Evolutionary conservation across 2,113 vertebrate genomes (phyloP).

Genomic region (Pantherophis guttatus): DNA sequence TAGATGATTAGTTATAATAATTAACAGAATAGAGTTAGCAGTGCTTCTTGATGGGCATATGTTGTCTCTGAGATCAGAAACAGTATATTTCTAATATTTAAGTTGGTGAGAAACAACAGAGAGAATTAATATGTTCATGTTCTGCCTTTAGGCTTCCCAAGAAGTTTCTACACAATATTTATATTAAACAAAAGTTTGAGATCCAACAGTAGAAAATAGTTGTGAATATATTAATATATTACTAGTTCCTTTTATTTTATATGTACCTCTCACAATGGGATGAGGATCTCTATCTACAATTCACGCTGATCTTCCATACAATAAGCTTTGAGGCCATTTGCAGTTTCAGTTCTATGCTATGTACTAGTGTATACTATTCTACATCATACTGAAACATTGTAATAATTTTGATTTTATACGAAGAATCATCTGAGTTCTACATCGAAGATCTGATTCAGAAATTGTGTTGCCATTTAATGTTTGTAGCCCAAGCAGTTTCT

Average conservation of each 20-base stretch:
- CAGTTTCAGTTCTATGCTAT: not conserved
- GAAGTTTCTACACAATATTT: not conserved
- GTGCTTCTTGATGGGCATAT: not conserved
- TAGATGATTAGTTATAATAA: not conserved
- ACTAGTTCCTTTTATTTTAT: not conserved
- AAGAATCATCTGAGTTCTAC: not conserved
- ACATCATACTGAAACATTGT: not conserved
- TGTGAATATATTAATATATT: not conserved
- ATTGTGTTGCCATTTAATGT: not conserved
- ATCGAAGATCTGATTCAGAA: not conserved
- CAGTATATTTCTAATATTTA: not conserved
- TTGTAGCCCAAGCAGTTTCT: not conserved
- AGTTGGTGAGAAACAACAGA: not conserved
- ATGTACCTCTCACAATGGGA: not conserved
- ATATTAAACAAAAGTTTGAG: not conserved
- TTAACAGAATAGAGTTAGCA: not conserved
- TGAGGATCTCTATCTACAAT: not conserved
- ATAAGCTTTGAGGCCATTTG: not conserved
- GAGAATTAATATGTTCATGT: not conserved
- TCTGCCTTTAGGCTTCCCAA: not conserved
- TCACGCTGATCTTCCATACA: not conserved
- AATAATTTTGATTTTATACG: not conserved
- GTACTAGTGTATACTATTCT: not conserved
- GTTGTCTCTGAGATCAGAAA: not conserved
- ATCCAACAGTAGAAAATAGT: not conserved